phyloP scores from a whole-genome alignment of 2,113 vertebrate genomes.

The Trichechus manatus region DNA sequence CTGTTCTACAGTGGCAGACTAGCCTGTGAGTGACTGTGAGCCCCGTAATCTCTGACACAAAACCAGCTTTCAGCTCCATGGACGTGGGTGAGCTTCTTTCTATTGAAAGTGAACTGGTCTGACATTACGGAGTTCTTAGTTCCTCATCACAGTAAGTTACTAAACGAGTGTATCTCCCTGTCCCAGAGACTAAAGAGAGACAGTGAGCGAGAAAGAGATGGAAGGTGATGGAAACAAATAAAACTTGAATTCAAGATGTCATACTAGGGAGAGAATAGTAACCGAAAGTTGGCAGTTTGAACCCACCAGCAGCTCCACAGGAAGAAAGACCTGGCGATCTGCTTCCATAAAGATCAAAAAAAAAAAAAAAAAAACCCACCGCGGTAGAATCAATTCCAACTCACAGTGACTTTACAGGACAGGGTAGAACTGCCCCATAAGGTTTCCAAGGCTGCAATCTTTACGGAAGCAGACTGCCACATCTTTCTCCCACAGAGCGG shows the following conservation, averaged over 20 bases:
- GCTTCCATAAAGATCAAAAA: too few species aligned
- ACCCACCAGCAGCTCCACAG: too few species aligned
- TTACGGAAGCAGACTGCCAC: too few species aligned
- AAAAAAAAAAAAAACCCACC: too few species aligned
- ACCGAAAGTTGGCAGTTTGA: too few species aligned
- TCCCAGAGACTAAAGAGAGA: not conserved
- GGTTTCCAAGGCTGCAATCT: too few species aligned
- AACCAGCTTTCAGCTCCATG: not conserved
- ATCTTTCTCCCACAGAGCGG: too few species aligned
- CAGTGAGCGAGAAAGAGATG: not conserved
- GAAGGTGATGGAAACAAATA: not conserved
- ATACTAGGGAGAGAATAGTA: not conserved
- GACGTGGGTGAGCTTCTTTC: not conserved
- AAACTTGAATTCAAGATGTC: constrained; percentile 7
- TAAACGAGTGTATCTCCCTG: not conserved
- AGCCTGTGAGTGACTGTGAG: not conserved
- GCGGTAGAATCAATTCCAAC: too few species aligned
- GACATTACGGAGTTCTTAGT: not conserved
- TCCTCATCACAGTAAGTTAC: not conserved
- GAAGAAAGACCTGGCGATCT: too few species aligned
- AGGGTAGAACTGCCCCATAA: too few species aligned
- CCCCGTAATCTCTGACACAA: not conserved
- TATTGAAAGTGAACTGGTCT: not conserved
- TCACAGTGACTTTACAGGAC: too few species aligned
- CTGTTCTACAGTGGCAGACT: not conserved